Base-by-base conservation (phyloP, 1,140 invertebrate genomes). In the Drosophila albomicans region DNA sequence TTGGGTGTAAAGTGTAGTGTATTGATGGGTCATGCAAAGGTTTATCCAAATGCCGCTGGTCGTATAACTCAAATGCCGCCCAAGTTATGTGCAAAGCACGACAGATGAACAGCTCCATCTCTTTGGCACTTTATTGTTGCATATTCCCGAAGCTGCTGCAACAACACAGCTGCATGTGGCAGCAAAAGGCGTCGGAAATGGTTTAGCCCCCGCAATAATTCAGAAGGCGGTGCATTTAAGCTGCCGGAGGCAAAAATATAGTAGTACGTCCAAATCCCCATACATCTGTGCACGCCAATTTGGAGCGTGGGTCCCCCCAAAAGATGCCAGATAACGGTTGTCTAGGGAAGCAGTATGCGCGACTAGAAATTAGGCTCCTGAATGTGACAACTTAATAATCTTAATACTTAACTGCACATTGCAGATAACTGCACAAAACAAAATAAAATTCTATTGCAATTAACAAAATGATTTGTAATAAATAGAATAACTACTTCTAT, bases 191-290 rank as follows among this genome's bases (percentile, higher is more conserved):
- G 79, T 81, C 79, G 79, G 79, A 82, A 82, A 82, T 71, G 75
- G 65, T 46, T 81, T 82, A 81, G 79, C 79, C 79, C 79, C 79
- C 79, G 73, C 79, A 82, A 81, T 73, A 62, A 74, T 75, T 62
- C 8, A 15, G 61, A 65, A 54, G 13, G 41, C 52, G 54, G 54
- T 16, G 15, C 54, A 57, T 54, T 54, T 54, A 57, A 56, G 54
- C 15, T 57, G 54, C 35, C 54, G 11, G 30, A 16, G 51, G 51
- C 51, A 54, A 13, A 54, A 16, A 32, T 52, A 52, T 38, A 38
- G 35, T 38, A 38, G 35, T 38, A 38, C 35, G 13, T 30, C 51
- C 7, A 54, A 54, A 7, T 54, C 51, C 51, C 30, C 28, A 54
- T 10, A 15, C n/a, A 43, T 32, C n/a, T 32, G 51, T 54, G 51